Base-by-base conservation (phyloP, 2,113 vertebrate species). In the Leucopsar rothschildi region DNA sequence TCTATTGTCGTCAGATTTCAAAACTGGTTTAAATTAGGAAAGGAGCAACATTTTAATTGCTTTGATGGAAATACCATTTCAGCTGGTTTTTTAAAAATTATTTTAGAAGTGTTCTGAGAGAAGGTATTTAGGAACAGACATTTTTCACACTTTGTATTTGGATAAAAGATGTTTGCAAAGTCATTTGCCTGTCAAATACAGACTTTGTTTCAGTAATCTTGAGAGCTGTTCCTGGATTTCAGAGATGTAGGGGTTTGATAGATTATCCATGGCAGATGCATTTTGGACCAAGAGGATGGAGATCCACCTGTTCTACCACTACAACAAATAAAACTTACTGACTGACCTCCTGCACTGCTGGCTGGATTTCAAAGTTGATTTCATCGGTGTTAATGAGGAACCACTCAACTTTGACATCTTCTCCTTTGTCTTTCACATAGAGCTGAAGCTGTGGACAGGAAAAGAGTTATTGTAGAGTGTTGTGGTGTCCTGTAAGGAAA, bases 341-440 rank as follows among this genome's bases (percentile, higher is more conserved):
- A 98, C 97, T 97, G 88, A 98, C 98, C 98, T 98, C 95, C 73
- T 83, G 88, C 37, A 27, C 79, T 15, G 68, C 84, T 88, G 98
- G 97, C 84, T 97, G 97, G 86, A 98, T 65, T 55, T 96, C 89
- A 33, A 98, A 60, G 84, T 96, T 95, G 61, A 91, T 97, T 71
- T 98, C 98, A 5, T 94, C 10, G 4, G 55, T 11, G 1, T 91
- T 91, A 92, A 97, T 52, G 90, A 98, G 97, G 63, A 97, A 92
- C 99, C 99, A 99, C 66, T 91, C 97, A 73, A 99, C 95, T 85
- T 95, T 97, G 76, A 99, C 96, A 92, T 98, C 97, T 44, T 98
- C 98, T 29, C 95, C 97, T 93, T 96, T 95, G 60, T 99, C 98
- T 56, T 97, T 97, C 98, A 99, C 92, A n/a, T 94, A 98, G 49